Evolutionary conservation across 2,113 vertebrate species (phyloP).

Genomic region (Rhynchopsitta pachyrhyncha): DNA sequence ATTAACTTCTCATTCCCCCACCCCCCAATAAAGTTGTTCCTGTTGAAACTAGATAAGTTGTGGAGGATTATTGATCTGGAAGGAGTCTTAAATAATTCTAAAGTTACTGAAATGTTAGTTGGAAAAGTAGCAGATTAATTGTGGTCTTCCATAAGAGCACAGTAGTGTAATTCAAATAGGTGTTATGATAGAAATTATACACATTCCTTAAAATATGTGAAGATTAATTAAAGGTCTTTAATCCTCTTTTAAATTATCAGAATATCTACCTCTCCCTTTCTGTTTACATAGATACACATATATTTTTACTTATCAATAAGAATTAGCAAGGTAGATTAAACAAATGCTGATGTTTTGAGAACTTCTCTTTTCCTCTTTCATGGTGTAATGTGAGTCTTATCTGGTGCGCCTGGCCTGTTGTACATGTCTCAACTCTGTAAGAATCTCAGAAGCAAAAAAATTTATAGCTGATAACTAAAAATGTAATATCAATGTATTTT

Average conservation of each 20-base stretch:
- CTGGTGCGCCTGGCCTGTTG: not conserved
- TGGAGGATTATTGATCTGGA: not conserved
- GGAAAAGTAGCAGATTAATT: not conserved
- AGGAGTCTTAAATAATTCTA: not conserved
- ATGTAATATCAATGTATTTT: not conserved
- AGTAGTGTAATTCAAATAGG: not conserved
- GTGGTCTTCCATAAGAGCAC: not conserved
- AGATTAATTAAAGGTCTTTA: not conserved
- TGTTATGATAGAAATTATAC: not conserved
- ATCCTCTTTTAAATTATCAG: not conserved
- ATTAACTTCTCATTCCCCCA: accelerated
- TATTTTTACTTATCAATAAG: not conserved
- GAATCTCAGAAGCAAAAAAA: not conserved
- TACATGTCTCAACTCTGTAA: not conserved
- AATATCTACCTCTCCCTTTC: not conserved
- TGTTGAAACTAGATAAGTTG: not conserved
- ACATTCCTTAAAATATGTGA: not conserved
- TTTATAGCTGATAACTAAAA: not conserved
- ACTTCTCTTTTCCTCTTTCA: not conserved
- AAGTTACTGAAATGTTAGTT: not conserved
- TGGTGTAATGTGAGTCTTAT: not conserved
- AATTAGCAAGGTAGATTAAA: not conserved
- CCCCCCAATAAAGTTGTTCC: not conserved
- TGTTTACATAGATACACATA: accelerated
- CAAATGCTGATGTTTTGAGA: not conserved